These are phyloP conservation scores for Platypus cylindrus DNA, from an alignment of 2,888 invertebrate genomes.

Conservation along the genomic window DNA sequence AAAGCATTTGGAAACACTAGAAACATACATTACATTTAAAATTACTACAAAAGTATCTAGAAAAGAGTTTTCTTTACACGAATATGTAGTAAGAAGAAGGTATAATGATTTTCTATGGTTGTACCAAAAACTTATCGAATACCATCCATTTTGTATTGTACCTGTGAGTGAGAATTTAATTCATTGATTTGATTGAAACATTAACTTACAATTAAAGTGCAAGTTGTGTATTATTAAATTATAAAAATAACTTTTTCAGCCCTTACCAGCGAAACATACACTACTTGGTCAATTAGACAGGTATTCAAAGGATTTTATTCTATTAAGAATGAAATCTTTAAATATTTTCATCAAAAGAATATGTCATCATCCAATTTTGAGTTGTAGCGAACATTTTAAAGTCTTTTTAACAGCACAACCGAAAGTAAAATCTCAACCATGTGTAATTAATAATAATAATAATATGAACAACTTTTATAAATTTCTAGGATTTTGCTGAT, in stretches of 20 bases:
- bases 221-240: neutral
- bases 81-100: constrained; percentile 51
- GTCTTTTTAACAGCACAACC: constrained; percentile 54
- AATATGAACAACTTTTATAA: constrained; percentile 1
- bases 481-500: constrained; percentile 11
- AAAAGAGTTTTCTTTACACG: constrained; percentile 48
- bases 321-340: constrained; percentile 50
- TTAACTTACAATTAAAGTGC: neutral
- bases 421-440: constrained; percentile 33
- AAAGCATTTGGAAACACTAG: constrained; percentile 56
- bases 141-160: constrained; percentile 53
- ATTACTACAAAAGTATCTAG: constrained; percentile 54
- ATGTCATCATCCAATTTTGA: constrained; percentile 56
- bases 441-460: neutral
- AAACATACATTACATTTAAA: constrained; percentile 57
- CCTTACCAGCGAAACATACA: constrained; percentile 57
- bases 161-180: constrained; percentile 40
- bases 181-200: neutral
- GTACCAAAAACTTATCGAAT: constrained; percentile 48
- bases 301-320: constrained; percentile 57
- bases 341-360: constrained; percentile 52
- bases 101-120: constrained; percentile 66
- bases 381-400: constrained; percentile 49
- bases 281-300: constrained; percentile 53
- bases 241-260: constrained; percentile 43